Evolutionary conservation across 1,140 invertebrate species (phyloP), one percentile per base, ranked within the genome.

Genomic region (Diachasmimorpha longicaudata): DNA sequence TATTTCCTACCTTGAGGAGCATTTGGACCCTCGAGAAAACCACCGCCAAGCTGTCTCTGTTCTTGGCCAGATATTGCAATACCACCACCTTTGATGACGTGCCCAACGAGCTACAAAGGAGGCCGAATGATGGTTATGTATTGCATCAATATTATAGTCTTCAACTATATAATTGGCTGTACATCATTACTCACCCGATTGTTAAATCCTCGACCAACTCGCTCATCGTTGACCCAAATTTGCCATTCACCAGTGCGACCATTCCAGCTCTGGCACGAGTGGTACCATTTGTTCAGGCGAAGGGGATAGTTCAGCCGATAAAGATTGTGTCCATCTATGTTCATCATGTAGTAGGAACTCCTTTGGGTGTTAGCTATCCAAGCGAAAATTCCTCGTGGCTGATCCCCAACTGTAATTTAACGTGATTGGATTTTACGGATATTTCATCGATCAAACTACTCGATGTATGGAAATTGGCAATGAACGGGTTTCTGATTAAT

Each of bases 231-330:
- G 58, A 96, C 92, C 94, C 94, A 96, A 71, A 95, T 92, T 88
- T 95, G 94, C 95, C 95, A 96, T 87, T 96, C 94, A 55, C 94
- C 95, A 11, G 94, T 95, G 81, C 92, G 93, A 31, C 94, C 94
- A 84, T 95, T 96, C 95, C 95, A 96, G 71, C 94, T 95, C 80
- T 94, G 93, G 82, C 95, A 96, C 13, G 93, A 92, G 85, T 96
- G 95, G 87, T 95, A 95, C 95, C 95, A 96, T 85, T 93, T 91
- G 87, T 94, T 93, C 79, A 95, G 87, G 80, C 93, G 91, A 68
- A 95, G 82, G 14, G 94, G 94, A 87, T 96, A 96, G 85, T 95
- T 96, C 39, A 96, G 89, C 80, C 94, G 91, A 87, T 93, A 96
- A 83, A 95, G 91, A 76, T 93, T 95, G 81, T 96, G 94, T 19